Evolutionary conservation across 2,888 invertebrate species (phyloP).

Genomic region (Plagodis pulveraria): DNA sequence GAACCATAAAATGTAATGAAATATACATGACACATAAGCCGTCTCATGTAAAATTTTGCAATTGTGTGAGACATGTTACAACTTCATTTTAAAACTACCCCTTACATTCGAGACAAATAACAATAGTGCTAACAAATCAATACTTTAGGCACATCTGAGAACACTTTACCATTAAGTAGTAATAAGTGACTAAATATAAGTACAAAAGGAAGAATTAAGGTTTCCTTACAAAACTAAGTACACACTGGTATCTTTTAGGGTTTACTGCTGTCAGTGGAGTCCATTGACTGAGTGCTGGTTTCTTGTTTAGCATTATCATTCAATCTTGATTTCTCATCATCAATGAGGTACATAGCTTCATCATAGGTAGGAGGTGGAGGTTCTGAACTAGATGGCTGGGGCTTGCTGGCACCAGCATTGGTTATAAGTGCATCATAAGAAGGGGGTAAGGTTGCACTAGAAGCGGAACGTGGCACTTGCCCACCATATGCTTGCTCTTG

Average conservation of each 20-base stretch:
- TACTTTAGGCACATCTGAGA: conserved; percentile 80
- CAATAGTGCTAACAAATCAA: conserved; percentile 69
- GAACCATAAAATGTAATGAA: conserved; percentile 17
- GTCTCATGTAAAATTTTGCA: conserved; percentile 21
- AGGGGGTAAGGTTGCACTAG: conserved; percentile 86
- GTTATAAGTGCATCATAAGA: conserved; percentile 86
- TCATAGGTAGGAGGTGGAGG: conserved; percentile 87
- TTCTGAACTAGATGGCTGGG: conserved; percentile 80
- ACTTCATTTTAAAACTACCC: conserved; percentile 18
- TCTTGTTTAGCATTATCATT: conserved; percentile 71
- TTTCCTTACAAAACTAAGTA: conserved; percentile 63
- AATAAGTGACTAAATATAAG: conserved; percentile 69
- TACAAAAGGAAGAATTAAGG: conserved; percentile 79
- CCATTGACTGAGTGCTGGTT: conserved; percentile 62
- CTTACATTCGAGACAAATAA: conserved; percentile 47
- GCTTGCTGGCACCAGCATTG: conserved; percentile 67
- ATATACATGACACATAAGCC: conserved; percentile 9
- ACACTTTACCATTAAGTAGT: conserved; percentile 59
- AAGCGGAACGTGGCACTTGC: conserved; percentile 82
- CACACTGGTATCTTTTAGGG: conserved; percentile 62
- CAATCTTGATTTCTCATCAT: conserved; percentile 68
- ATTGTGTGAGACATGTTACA: conserved; percentile 24
- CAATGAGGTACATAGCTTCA: conserved; percentile 85
- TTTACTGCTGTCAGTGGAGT: conserved; percentile 64
- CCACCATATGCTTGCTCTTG: conserved; percentile 83